These are phyloP conservation scores for Luperina testacea DNA, from an alignment of 2,888 invertebrate genomes.

Conservation along the genomic window DNA sequence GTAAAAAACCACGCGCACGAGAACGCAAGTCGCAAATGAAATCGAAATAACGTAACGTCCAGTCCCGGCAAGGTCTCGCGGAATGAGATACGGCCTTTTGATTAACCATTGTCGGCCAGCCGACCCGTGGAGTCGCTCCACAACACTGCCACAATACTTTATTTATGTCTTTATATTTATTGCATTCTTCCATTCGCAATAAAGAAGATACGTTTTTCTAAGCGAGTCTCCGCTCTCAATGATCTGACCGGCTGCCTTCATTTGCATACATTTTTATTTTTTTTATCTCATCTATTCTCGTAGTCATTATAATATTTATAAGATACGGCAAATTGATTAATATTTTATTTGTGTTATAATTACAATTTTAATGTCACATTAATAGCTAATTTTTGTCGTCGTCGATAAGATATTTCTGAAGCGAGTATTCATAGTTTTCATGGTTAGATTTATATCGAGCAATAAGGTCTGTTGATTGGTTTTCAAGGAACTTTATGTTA, in stretches of 20 bases:
- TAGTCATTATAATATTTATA: conserved; percentile 57
- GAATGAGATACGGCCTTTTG: conserved; percentile 89
- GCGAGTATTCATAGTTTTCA: conserved; percentile 54
- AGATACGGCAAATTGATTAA: conserved; percentile 56
- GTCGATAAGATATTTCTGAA: conserved; percentile 45
- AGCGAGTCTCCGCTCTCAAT: conserved; percentile 57
- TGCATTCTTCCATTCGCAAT: conserved; percentile 63
- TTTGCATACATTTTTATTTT: conserved; percentile 69
- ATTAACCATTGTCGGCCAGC: conserved; percentile 87
- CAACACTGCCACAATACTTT: conserved; percentile 60
- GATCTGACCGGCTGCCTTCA: conserved; percentile 62
- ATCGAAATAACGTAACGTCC: conserved; percentile 88
- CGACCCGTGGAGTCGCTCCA: conserved; percentile 76
- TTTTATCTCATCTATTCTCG: conserved; percentile 57
- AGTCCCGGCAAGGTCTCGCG: conserved; percentile 80
- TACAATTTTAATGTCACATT: conserved; percentile 56
- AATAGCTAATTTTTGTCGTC: conserved; percentile 49
- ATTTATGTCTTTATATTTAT: conserved; percentile 67
- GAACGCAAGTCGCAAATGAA: conserved; percentile 90
- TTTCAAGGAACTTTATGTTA: conserved; percentile 74
- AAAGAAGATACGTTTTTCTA: conserved; percentile 57
- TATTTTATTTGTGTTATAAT: conserved; percentile 63
- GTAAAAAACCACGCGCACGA: conserved; percentile 85
- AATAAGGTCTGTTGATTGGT: conserved; percentile 70
- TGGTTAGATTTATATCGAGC: conserved; percentile 56